Conservation (phyloP, 2,113 vertebrate species). For the Rhegmatorhina hoffmannsi region DNA sequence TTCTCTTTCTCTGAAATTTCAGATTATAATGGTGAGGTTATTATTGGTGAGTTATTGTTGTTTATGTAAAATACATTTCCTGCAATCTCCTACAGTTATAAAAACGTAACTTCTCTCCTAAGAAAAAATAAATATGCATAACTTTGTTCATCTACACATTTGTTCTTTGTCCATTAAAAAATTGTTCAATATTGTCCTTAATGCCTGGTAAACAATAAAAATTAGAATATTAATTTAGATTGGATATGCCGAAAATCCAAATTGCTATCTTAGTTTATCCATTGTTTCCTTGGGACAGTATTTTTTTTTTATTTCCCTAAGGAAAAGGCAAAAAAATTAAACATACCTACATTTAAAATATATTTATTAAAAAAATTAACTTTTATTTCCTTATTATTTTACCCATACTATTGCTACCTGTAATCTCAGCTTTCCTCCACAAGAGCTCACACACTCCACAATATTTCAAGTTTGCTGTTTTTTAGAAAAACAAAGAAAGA, state of each 20-base stretch:
- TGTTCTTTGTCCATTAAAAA: background rate
- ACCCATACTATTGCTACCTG: background rate
- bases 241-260: background rate
- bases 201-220: background rate
- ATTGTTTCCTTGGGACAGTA: background rate
- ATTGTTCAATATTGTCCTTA: background rate
- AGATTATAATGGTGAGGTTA: background rate
- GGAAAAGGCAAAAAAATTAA: background rate
- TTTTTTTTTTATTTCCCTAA: background rate
- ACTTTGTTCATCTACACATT: background rate
- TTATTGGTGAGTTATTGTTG: background rate
- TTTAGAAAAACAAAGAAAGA: background rate
- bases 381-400: background rate
- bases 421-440: background rate
- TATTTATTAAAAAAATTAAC: background rate
- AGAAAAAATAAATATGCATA: background rate
- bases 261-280: background rate
- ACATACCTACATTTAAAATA: background rate
- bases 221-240: background rate
- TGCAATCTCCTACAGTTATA: background rate
- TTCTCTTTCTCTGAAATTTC: background rate
- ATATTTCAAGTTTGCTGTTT: background rate
- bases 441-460: background rate
- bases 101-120: background rate
- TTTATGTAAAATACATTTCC: background rate